These are phyloP conservation scores for Brachionus calyciflorus DNA, from an alignment of 1,140 invertebrate species.

Conservation along the genomic window DNA sequence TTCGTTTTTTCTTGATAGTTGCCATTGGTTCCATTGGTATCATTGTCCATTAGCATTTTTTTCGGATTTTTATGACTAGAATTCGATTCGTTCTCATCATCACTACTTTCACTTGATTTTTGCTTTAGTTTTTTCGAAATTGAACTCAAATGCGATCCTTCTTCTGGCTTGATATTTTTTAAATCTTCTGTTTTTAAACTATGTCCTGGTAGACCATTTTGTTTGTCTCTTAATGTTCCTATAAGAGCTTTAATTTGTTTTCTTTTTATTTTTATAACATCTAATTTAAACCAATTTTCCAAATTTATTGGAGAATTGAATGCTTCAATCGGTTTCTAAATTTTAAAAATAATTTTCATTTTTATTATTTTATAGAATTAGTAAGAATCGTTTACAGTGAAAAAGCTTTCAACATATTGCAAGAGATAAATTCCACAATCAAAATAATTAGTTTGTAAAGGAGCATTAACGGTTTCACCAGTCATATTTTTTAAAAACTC, in stretches of 20 bases:
- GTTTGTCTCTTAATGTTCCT: neutral
- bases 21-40: too few relatives aligned
- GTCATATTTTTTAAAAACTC: conserved; percentile 53
- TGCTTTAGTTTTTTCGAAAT: too few relatives aligned
- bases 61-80: neutral
- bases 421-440: conserved; percentile 93
- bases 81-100: neutral
- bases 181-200: neutral
- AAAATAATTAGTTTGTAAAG: conserved; percentile 91
- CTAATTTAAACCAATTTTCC: neutral
- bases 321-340: conserved; percentile 15
- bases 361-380: too few relatives aligned
- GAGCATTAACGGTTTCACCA: conserved; percentile 79
- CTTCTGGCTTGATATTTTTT: neutral
- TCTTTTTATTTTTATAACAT: neutral
- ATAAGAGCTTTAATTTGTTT: conserved; percentile 13
- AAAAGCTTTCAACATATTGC: conserved; percentile 93
- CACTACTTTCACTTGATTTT: too few relatives aligned
- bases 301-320: conserved; percentile 5
- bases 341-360: conserved; percentile 2
- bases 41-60: neutral
- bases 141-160: neutral
- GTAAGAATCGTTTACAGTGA: conserved; percentile 63
- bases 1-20: neutral
- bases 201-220: neutral